A percentile compares a stretch with the other conserved stretches of the same genome.
phyloP scores from a whole-genome alignment of 1,140 invertebrate species.

The Ooceraea biroi region DNA sequence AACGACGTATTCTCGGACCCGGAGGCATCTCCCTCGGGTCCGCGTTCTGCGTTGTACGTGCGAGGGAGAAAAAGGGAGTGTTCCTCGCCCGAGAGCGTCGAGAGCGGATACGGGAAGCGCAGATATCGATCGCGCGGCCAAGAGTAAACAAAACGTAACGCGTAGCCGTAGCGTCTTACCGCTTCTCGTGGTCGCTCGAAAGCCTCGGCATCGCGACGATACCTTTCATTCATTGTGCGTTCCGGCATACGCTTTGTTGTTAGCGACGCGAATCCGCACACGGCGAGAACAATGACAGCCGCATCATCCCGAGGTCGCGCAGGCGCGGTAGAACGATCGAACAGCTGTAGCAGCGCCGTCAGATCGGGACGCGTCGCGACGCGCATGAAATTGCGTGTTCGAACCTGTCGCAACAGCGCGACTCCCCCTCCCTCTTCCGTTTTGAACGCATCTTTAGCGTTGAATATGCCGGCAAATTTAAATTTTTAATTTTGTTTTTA shows the following conservation, averaged over 20 bases:
- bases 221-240: conserved; percentile 2
- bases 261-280: not conserved
- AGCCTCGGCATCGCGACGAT: not conserved
- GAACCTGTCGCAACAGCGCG: not conserved
- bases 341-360: conserved; percentile 17
- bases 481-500: too few relatives aligned
- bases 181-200: not conserved
- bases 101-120: conserved; percentile 7
- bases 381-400: not conserved
- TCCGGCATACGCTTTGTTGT: conserved; percentile 25
- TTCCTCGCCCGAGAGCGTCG: not conserved
- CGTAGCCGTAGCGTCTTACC: not conserved
- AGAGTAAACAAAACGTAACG: conserved; percentile 33
- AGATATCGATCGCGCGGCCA: conserved; percentile 36
- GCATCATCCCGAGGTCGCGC: conserved; percentile 35
- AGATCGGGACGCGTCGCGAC: not conserved
- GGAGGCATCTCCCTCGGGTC: not conserved
- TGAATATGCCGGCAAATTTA: too few relatives aligned
- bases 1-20: conserved; percentile 29
- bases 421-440: too few relatives aligned
- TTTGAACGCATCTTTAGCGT: too few relatives aligned
- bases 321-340: conserved; percentile 28
- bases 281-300: conserved; percentile 6
- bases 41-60: not conserved
- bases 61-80: not conserved